A percentile compares a stretch with the other conserved stretches of the same genome.
These are phyloP conservation scores for Theonella swinhoei DNA, from an alignment of 37 sponge, comb jelly and placozoan species.

Conservation along the genomic window DNA sequence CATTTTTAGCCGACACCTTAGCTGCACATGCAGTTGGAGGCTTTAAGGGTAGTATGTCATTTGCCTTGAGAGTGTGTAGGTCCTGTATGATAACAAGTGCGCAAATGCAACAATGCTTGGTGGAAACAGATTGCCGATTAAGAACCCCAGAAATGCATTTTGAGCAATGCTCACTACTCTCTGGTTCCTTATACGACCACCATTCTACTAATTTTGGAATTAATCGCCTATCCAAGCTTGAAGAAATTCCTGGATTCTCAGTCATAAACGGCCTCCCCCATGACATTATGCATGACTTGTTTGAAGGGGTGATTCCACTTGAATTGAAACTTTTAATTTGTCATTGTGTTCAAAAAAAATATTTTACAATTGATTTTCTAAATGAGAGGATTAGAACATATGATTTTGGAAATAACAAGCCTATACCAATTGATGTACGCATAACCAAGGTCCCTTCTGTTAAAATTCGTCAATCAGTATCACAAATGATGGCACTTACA, in stretches of 20 bases:
- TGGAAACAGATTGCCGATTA: constrained; percentile 22
- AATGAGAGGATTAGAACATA: constrained; percentile 24
- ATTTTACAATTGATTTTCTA: constrained; percentile 12
- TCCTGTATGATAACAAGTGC: constrained; percentile 26
- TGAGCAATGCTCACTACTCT: constrained; percentile 14
- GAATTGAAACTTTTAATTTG: constrained; percentile 22
- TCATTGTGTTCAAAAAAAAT: constrained; percentile 35
- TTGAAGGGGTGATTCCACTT: constrained; percentile 43
- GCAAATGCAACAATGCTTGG: not conserved
- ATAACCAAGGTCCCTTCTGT: not conserved
- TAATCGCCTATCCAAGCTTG: not conserved
- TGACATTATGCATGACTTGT: constrained; percentile 52
- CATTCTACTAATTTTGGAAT: constrained; percentile 42
- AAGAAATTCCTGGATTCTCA: constrained; percentile 49
- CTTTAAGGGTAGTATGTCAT: too few species aligned
- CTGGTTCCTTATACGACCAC: constrained; percentile 19
- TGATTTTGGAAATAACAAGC: constrained; percentile 33
- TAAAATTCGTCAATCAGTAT: constrained; percentile 26
- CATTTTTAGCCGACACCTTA: constrained; percentile 52
- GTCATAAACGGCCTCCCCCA: constrained; percentile 26
- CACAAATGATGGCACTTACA: constrained; percentile 34
- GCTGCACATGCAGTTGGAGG: constrained; percentile 60
- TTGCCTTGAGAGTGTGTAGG: constrained; percentile 47
- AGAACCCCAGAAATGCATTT: constrained; percentile 31
- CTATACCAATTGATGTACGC: not conserved